Evolutionary conservation across 2,797 vertebrate species (phyloP).

Genomic region (Acanthornis magna): DNA sequence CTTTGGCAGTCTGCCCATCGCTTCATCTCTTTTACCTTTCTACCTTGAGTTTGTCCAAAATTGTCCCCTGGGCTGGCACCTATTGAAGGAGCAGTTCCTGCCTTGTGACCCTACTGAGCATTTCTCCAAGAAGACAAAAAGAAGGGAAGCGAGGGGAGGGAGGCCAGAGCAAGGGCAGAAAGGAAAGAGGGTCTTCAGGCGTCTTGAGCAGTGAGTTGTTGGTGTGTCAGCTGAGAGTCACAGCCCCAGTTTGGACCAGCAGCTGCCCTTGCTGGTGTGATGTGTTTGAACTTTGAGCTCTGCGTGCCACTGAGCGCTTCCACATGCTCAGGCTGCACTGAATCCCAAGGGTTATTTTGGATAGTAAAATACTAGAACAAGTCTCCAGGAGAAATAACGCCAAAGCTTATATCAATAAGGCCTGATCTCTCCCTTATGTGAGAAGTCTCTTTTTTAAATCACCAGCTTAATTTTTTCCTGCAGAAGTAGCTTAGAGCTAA

Average conservation of each 20-base stretch:
- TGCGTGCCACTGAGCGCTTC: not conserved
- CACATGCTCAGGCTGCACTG: not conserved
- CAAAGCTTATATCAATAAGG: not conserved
- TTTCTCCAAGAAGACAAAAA: not conserved
- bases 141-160: fast-evolving
- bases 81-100: not conserved
- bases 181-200: not conserved
- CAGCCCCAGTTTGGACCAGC: not conserved
- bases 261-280: not conserved
- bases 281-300: not conserved
- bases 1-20: not conserved
- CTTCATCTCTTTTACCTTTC: not conserved
- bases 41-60: not conserved
- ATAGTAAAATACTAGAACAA: not conserved
- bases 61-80: not conserved
- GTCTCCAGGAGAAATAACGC: not conserved
- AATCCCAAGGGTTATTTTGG: not conserved
- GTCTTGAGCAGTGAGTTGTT: not conserved
- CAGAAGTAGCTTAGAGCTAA: not conserved
- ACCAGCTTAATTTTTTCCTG: not conserved
- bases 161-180: not conserved
- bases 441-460: not conserved
- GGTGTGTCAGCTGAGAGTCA: not conserved
- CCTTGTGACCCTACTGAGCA: fast-evolving
- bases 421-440: not conserved